These are phyloP conservation scores for Myotis planiceps DNA, from an alignment of 2,797 vertebrate species.

Conservation along the genomic window DNA sequence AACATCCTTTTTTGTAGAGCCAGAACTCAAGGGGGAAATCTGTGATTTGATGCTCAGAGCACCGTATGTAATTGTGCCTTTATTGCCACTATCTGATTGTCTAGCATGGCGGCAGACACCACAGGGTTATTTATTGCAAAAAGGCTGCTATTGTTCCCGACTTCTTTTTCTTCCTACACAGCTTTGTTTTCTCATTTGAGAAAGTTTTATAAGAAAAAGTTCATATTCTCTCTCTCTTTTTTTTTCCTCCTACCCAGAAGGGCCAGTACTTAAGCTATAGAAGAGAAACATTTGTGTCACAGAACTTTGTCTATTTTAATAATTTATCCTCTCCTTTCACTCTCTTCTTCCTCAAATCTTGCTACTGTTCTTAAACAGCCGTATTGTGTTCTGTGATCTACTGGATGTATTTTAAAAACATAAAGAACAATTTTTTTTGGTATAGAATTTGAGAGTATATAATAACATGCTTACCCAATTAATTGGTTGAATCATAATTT, in stretches of 20 bases:
- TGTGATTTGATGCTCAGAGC: slow-evolving; percentile 26
- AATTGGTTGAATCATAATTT: background rate
- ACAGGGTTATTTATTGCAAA: slow-evolving; percentile 24
- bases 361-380: background rate
- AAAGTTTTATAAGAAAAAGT: slow-evolving; percentile 30
- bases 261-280: background rate
- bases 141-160: background rate
- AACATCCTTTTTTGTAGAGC: slow-evolving; percentile 38
- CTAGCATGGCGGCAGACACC: slow-evolving; percentile 3
- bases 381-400: background rate
- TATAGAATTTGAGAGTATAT: background rate
- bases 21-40: slow-evolving; percentile 43
- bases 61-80: slow-evolving; percentile 28
- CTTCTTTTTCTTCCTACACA: background rate
- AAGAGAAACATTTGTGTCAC: background rate
- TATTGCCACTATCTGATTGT: slow-evolving; percentile 21
- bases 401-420: background rate
- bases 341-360: background rate
- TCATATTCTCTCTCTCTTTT: background rate
- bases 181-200: slow-evolving; percentile 43
- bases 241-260: background rate
- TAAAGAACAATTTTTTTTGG: background rate
- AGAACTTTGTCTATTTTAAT: slow-evolving; percentile 17
- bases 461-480: background rate
- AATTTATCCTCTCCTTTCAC: background rate